These are phyloP conservation scores for Polyommatus iphigenia DNA, from an alignment of 2,888 invertebrate species.

Conservation along the genomic window DNA sequence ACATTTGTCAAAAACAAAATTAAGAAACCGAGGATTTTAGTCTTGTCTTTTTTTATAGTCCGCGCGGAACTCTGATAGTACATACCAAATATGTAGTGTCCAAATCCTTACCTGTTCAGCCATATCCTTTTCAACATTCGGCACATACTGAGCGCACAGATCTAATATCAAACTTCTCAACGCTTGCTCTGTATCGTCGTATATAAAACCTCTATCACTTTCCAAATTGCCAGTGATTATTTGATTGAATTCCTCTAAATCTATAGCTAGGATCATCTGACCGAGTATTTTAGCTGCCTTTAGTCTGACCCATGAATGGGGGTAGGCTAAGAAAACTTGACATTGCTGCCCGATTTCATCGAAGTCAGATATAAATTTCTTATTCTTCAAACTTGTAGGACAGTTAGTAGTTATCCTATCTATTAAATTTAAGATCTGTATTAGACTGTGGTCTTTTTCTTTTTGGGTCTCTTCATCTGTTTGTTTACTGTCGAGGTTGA, in stretches of 20 bases:
- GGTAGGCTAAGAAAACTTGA: conserved; percentile 87
- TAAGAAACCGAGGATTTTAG: too few species aligned
- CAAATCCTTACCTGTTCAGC: conserved; percentile 82
- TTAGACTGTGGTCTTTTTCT: conserved; percentile 86
- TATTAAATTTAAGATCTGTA: conserved; percentile 86
- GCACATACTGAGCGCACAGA: conserved; percentile 86
- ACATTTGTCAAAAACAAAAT: too few species aligned
- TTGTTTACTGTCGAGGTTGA: conserved; percentile 55
- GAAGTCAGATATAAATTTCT: conserved; percentile 65
- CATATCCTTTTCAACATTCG: conserved; percentile 85
- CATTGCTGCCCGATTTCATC: conserved; percentile 83
- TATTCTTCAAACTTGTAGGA: conserved; percentile 77
- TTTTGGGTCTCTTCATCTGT: conserved; percentile 82
- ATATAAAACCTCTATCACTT: conserved; percentile 79
- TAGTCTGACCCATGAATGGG: conserved; percentile 93
- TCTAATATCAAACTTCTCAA: conserved; percentile 86
- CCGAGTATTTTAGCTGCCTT: conserved; percentile 88
- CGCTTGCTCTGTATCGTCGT: conserved; percentile 80
- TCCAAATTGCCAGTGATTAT: conserved; percentile 61
- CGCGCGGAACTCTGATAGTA: too few species aligned
- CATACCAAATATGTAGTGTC: too few species aligned
- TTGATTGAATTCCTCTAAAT: conserved; percentile 80
- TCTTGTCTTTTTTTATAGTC: too few species aligned
- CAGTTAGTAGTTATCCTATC: conserved; percentile 84
- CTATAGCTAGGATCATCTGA: conserved; percentile 83